Evolutionary conservation across 2,797 vertebrate genomes (phyloP), one percentile per base, ranked within the genome.

Genomic region (Urophycis tenuis): DNA sequence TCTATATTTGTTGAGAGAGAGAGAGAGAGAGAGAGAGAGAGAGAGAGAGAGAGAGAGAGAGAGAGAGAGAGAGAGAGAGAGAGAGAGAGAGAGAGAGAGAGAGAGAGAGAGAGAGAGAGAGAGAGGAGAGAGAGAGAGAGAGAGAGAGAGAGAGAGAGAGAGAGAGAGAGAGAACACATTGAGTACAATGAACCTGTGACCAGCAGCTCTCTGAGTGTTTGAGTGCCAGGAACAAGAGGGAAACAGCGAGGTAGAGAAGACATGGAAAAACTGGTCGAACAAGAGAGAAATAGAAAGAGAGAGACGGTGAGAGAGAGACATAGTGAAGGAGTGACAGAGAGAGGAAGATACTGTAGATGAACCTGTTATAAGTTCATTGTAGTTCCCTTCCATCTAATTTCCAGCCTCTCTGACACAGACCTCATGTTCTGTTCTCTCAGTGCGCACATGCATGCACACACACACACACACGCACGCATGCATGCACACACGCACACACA

Each of bases 321-420:
- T n/a, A 49, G 41, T 17, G 41, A 49, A 2, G 19, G 41, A 49
- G 41, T 17, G 15, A 49, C 14, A 49, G 41, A 49, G 41, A 49
- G 15, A 49, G 41, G 19, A 17, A 49, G 41, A 49, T 14, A 49
- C 14, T 17, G 41, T n/a, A 67, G 8, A 67, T 6, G 12, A 7
- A 4, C 60, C 17, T 19, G 5, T 22, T 53, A 29, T 2, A 36
- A 67, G 32, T 81, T 67, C 8, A 11, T 60, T 35, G 5, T 67
- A 49, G 69, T 81, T 69, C 69, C 64, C 64, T 76, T 80, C 81
- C 73, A 71, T 84, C 72, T 85, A 11, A 82, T 85, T 84, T 82
- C 77, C 79, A 81, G 83, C 76, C 80, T 84, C 60, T 78, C 75
- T 86, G 81, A 82, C 81, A 83, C 73, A 72, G 35, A 80, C 72